Evolutionary conservation across 2,888 invertebrate species (phyloP), one percentile per base, ranked within the genome.

Genomic region (Stenotaenia linearis): DNA sequence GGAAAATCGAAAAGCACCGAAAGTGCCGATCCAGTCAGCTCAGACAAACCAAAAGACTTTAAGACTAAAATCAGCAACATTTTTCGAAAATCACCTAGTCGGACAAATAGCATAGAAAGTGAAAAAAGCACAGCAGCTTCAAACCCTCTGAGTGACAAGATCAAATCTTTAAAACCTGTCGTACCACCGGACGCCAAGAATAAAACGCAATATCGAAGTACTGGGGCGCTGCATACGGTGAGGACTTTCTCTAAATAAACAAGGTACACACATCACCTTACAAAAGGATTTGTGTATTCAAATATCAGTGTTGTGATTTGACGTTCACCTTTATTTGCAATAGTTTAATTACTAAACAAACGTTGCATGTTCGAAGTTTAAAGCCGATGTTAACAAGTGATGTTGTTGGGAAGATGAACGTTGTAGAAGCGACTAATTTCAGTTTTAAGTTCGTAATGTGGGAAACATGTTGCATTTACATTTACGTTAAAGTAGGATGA

Each of bases 1-100:
- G 94, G 94, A 1, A 95, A 95, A 86, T 93, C 94, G 0, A 90
- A 92, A 76, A 93, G 93, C 82, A 91, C 93, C 79, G 93, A 94
- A 84, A 9, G 79, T 81, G 6, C 79, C 79, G 0, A 77, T 69
- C 1, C 61, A 45, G 4, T 23, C 37, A 35, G 25, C 40, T 30
- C 23, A 18, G 80, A 81, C 61, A 81, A 82, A 37, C 81, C 82
- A 75, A 83, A 82, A 69, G 82, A 83, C 50, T 80, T 83, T 5
- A 81, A 83, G 15, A 82, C 83, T 35, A 83, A 81, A 76, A 83
- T 83, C 32, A 82, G 82, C 30, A 83, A 82, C 37, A 83, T 83
- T 6, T 81, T 83, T 21, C 82, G 82, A 74, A 83, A 82, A 69
- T 81, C 83, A 15, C 79, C 83, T 7, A 82, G 82, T n/a, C 79